Percentiles rank a stretch among this genome's conserved stretches.
Conservation (phyloP, 2,888 invertebrate genomes). For the Melieria omissa region DNA sequence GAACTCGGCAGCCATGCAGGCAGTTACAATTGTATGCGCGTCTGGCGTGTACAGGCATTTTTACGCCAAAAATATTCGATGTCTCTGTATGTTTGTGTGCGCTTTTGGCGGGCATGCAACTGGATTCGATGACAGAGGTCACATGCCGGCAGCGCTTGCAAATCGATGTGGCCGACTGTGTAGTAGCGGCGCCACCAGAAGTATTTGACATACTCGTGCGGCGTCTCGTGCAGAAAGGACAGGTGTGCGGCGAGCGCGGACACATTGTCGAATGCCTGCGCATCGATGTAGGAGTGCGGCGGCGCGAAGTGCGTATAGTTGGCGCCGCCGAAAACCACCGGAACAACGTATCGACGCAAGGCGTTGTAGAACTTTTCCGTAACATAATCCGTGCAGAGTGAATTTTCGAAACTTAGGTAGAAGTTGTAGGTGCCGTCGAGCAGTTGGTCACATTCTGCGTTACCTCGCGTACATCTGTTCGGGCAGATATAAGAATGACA, state of each 20-base stretch:
- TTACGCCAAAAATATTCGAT: constrained; percentile 12
- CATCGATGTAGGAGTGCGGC: constrained; percentile 71
- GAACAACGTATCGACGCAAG: constrained; percentile 65
- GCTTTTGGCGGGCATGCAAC: background rate
- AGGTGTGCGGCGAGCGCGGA: constrained; percentile 71
- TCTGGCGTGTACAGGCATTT: background rate
- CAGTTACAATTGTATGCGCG: constrained; percentile 10
- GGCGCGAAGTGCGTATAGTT: constrained; percentile 71
- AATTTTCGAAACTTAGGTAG: constrained; percentile 73
- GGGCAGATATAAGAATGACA: background rate
- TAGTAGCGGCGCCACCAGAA: constrained; percentile 68
- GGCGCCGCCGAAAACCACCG: constrained; percentile 73
- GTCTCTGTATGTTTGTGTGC: constrained; percentile 13
- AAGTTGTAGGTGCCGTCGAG: constrained; percentile 70
- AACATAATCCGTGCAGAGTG: constrained; percentile 73
- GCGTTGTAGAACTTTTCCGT: constrained; percentile 69
- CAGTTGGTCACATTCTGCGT: constrained; percentile 47
- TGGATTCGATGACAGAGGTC: constrained; percentile 7
- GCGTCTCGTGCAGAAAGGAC: constrained; percentile 58
- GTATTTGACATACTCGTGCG: constrained; percentile 70
- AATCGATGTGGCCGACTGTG: background rate
- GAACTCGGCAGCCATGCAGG: constrained; percentile 45
- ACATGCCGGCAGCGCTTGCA: constrained; percentile 6
- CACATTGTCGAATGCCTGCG: constrained; percentile 70
- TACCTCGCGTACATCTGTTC: constrained; percentile 14